Base-by-base conservation (phyloP, 2,113 vertebrate genomes). In the Syngnathoides biaculeatus region DNA sequence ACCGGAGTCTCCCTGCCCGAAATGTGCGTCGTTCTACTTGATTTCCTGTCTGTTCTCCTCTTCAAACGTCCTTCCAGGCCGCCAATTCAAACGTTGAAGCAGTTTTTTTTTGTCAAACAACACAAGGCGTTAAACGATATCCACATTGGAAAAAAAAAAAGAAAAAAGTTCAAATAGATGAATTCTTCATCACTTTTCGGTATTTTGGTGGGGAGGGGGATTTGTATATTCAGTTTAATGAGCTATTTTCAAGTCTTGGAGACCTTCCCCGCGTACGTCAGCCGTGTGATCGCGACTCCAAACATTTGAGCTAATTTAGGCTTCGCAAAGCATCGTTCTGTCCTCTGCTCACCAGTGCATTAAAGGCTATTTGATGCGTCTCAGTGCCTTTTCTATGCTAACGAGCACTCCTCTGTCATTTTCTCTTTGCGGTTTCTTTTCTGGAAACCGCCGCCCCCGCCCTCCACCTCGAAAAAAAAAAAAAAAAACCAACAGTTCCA, bases 401-500 rank as follows among this genome's bases (percentile, higher is more conserved):
- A 82, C 64, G 24, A 79, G 65, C 71, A 15, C 60, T 80, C 57
- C 68, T 77, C 77, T 81, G 62, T 83, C 63, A 65, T 74, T 84
- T 74, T 79, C 73, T 71, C 55, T 81, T 45, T 84, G 57, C 81
- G 79, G 26, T 83, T 68, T 72, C 64, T 75, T 69, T 77, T 69
- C 64, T 48, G 20, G n/a, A 59, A 67, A 69, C 75, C 64, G 35
- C 64, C 67, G 3, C 50, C 19, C 20, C 35, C 38, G 8, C 12
- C 63, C 43, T 30, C 55, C 2, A 30, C 55, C 22, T 52, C 64
- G 38, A 53, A 24, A 52, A 65, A n/a, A n/a, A n/a, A n/a, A n/a
- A n/a, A n/a, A n/a, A n/a, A n/a, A n/a, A n/a, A n/a, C n/a, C 19
- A 19, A 68, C 88, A 99, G 97, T 99, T 98, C 86, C 97, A 99